Evolutionary conservation across 2,888 invertebrate species (phyloP), one percentile per base, ranked within the genome.

Genomic region (Athripsodes cinereus): DNA sequence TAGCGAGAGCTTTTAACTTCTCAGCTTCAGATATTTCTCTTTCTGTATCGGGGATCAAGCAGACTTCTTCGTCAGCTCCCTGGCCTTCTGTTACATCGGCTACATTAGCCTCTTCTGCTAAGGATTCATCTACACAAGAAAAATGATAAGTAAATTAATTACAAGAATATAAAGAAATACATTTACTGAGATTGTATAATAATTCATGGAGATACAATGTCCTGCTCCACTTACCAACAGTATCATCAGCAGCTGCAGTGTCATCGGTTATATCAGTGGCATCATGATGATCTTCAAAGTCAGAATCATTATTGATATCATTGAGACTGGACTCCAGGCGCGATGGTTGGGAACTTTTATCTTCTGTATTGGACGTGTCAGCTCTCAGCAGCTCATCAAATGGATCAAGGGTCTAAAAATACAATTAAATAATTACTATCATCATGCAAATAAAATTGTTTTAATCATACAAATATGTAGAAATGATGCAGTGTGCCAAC

Each of bases 1-100:
- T 72, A 55, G 69, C 63, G 47, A 71, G 68, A 0, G 83, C 84
- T 58, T 80, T 81, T 53, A 82, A 82, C 66, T 84, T 85, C 66
- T 86, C 86, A 1, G 82, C 85, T 65, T 86, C 85, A 0, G 85
- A 83, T 61, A 84, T 82, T 67, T 84, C 83, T 60, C 85, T 75
- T 59, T 84, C 84, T 0, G 84, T 84, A 66, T 87, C 87, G 0
- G 87, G 87, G 62, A 87, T 76, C 3, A 87, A 76, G 60, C 86
- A 87, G 6, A 86, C 76, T 66, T 86, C 86, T 65, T 83, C 84
- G 65, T 86, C 86, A 50, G 83, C 84, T 13, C 85, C 86, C 19
- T 61, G 51, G 65, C 64, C 52, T 16, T 74, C 74, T 54, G 64
- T 66, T 18, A 65, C 65, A 62, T 77, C 77, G n/a, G 60, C 53